phyloP scores from a whole-genome alignment of 2,113 vertebrate genomes.

The Gallinago paraguaiae region DNA sequence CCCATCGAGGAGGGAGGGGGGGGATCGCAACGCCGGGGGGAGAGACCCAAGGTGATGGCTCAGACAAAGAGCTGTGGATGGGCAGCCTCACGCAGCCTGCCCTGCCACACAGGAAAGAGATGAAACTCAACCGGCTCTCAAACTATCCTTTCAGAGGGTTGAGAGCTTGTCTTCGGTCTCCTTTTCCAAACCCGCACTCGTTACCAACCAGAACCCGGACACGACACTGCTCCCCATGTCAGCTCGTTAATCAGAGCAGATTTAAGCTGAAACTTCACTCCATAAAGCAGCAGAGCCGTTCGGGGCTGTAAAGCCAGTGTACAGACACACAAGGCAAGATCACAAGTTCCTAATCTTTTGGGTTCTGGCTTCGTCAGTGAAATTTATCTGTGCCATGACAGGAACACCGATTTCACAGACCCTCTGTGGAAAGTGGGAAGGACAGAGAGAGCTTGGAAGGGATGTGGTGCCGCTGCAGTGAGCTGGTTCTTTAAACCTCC shows the following conservation, averaged over 20 bases:
- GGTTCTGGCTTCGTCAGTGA: neutral
- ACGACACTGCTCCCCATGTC: accelerated
- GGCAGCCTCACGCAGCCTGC: neutral
- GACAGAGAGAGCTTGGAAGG: neutral
- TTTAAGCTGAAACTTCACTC: neutral
- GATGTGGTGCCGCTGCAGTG: neutral
- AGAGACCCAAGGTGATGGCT: neutral
- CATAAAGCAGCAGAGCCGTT: neutral
- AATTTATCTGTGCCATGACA: neutral
- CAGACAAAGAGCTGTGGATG: neutral
- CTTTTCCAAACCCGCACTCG: neutral
- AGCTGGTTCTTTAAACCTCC: neutral
- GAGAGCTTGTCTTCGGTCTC: neutral
- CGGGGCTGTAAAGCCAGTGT: neutral
- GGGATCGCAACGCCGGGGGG: neutral
- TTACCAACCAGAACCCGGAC: neutral
- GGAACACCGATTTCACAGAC: neutral
- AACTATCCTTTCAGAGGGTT: neutral
- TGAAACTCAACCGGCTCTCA: neutral
- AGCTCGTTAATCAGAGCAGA: neutral
- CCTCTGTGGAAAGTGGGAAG: neutral
- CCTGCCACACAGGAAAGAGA: neutral
- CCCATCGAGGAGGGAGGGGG: neutral
- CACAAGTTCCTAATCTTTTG: neutral
- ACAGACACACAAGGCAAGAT: neutral